These are phyloP conservation scores for Punctoribates punctum DNA, from an alignment of 2,888 invertebrate genomes.

Conservation along the genomic window DNA sequence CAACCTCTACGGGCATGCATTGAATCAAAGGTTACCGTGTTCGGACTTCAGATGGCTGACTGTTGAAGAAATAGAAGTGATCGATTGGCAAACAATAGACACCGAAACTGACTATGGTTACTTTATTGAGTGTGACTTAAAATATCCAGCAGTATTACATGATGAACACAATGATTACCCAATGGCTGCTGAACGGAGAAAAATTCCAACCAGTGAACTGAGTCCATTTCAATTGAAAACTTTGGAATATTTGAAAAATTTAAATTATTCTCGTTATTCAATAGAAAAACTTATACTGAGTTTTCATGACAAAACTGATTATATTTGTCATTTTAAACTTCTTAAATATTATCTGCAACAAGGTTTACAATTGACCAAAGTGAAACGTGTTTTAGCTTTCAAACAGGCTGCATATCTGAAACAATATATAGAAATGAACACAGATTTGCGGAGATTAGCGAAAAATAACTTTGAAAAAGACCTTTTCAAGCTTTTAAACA, in stretches of 20 bases:
- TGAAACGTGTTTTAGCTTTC: not conserved
- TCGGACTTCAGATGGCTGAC: constrained; percentile 40
- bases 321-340: constrained; percentile 16
- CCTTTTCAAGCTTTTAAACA: constrained; percentile 53
- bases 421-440: constrained; percentile 41
- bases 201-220: constrained; percentile 5
- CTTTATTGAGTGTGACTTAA: constrained; percentile 44
- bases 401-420: not conserved
- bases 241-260: not conserved
- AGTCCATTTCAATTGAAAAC: not conserved
- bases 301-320: not conserved
- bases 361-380: constrained; percentile 17
- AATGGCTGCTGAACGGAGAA: constrained; percentile 42
- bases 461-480: constrained; percentile 52
- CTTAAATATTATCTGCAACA: not conserved
- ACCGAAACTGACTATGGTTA: constrained; percentile 33
- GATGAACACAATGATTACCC: constrained; percentile 43
- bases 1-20: constrained; percentile 46
- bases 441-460: constrained; percentile 47
- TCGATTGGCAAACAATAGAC: not conserved
- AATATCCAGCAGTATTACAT: constrained; percentile 39
- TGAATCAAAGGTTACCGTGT: constrained; percentile 41
- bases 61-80: not conserved
- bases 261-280: not conserved
- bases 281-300: not conserved